Percentiles rank a stretch among this genome's conserved stretches.
Conservation (phyloP, 2,888 invertebrate genomes). For the Xylophagus ater region DNA sequence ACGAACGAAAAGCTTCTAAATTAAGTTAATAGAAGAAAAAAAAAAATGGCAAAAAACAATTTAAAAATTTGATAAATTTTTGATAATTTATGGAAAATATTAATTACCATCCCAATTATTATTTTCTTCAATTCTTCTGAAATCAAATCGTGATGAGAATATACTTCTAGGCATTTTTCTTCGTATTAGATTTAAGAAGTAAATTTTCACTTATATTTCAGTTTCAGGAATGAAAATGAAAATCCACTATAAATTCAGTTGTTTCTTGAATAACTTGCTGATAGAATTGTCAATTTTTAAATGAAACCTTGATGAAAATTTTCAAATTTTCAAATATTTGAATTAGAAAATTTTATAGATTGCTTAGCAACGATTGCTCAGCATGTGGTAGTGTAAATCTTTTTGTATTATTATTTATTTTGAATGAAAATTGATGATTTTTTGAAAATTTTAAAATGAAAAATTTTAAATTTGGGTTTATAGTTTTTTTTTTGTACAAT, state of each 20-base stretch:
- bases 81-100: background rate
- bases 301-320: constrained; percentile 7
- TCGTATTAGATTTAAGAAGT: no score
- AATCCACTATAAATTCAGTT: constrained; percentile 10
- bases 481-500: no score
- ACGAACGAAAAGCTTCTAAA: constrained; percentile 11
- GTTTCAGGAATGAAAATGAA: background rate
- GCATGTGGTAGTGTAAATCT: no score
- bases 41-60: background rate
- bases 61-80: background rate
- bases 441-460: no score
- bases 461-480: no score
- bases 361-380: constrained; percentile 8
- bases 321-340: constrained; percentile 4
- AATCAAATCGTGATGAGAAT: constrained; percentile 26
- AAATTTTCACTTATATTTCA: constrained; percentile 1
- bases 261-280: constrained; percentile 5
- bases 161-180: constrained; percentile 27
- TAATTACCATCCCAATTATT: constrained; percentile 26
- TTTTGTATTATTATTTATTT: no score
- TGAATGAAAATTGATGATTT: no score
- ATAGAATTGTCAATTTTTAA: constrained; percentile 11
- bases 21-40: background rate
- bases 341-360: constrained; percentile 1
- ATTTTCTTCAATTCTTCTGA: constrained; percentile 22